Evolutionary conservation across 2,113 vertebrate genomes (phyloP), one percentile per base, ranked within the genome.

Genomic region (Oncorhynchus kisutch): DNA sequence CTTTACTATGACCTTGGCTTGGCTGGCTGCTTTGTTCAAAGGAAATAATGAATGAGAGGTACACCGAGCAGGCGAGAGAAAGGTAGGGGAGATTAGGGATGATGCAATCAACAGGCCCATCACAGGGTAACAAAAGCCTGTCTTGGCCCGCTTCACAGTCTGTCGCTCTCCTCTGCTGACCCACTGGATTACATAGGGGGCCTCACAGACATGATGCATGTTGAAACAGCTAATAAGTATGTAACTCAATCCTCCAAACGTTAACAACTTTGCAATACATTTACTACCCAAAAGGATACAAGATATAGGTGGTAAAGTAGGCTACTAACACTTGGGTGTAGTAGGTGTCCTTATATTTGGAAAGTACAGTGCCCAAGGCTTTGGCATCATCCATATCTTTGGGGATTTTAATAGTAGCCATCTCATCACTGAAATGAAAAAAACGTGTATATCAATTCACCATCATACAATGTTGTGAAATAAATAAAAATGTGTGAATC

Each of bases 301-400:
- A 99, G 88, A 99, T 70, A 2, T 97, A 99, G 0, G 97, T 99
- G 81, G 97, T 91, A 91, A 99, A 99, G 90, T 99, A 99, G 76
- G 97, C 97, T 85, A 99, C 89, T 89, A 99, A 91, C 79, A 99
- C 98, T 93, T 99, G 96, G 85, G 96, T 95, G 13, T 99, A 99
- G 89, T 97, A 99, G 0, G 96, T 97, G 90, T 99, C 97, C 89
- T 99, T 99, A 77, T 99, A 99, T 88, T 98, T 99, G 78, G 97
- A 99, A 77, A 99, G 93, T 74, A 99, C 97, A 78, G 95, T 98
- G 86, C 97, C 98, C 91, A 99, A 90, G 67, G 97, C 98, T 90
- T 99, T 99, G 83, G 98, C 98, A 88, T 99, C 98, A 73, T 99
- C 97, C 97, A 99, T 99, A 87, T 99, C 96, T 92, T 96, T 97